phyloP scores from a whole-genome alignment of 2,797 vertebrate genomes.

The Microctenopoma lineatum region DNA sequence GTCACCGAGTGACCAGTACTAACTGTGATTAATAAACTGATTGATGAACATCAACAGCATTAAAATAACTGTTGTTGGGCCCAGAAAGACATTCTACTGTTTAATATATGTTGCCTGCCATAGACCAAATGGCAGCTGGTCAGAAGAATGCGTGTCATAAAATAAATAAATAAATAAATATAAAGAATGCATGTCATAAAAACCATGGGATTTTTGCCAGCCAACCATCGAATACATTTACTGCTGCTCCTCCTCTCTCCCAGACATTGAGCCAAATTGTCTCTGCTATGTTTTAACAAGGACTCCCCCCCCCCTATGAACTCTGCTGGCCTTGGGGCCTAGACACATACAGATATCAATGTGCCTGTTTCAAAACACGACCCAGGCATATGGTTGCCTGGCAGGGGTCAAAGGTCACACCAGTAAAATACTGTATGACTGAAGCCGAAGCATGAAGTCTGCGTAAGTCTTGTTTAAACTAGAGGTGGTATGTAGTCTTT shows the following conservation, averaged over 20 bases:
- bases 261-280: slow-evolving; percentile 24
- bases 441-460: slow-evolving; percentile 10
- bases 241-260: slow-evolving; percentile 26
- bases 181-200: slow-evolving; percentile 47
- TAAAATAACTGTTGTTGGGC: not conserved
- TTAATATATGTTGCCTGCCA: not conserved
- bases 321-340: slow-evolving; percentile 58
- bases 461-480: slow-evolving; percentile 23
- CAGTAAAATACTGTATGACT: slow-evolving; percentile 66
- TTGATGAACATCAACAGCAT: not conserved
- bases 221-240: slow-evolving; percentile 39
- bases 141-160: slow-evolving; percentile 45
- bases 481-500: slow-evolving; percentile 14
- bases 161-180: slow-evolving; percentile 1
- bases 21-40: not conserved
- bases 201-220: slow-evolving; percentile 37
- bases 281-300: slow-evolving; percentile 57
- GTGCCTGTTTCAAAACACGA: slow-evolving; percentile 75
- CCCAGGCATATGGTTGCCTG: slow-evolving; percentile 79
- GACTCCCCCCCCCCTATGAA: slow-evolving; percentile 51
- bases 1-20: not conserved
- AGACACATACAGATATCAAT: slow-evolving; percentile 66
- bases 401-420: slow-evolving; percentile 75
- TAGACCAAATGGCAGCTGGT: slow-evolving; percentile 14
- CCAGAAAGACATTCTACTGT: not conserved